These are phyloP conservation scores for Aramus guarauna DNA, from an alignment of 2,113 vertebrate species.

Conservation along the genomic window DNA sequence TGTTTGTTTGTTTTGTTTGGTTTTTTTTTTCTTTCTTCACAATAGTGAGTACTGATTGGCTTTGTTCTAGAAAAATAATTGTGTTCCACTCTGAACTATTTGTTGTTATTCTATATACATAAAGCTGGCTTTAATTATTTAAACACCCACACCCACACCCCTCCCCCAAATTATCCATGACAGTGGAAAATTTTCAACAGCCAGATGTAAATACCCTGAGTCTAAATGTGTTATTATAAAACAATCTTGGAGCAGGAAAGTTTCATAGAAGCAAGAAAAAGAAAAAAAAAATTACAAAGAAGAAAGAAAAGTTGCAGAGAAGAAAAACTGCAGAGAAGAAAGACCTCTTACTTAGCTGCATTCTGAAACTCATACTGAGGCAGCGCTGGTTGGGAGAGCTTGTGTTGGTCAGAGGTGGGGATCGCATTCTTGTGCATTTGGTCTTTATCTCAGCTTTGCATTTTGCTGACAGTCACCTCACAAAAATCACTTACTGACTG, in stretches of 20 bases:
- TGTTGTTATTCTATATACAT: not conserved
- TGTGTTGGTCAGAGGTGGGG: not conserved
- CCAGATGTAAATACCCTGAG: not conserved
- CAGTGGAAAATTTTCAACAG: not conserved
- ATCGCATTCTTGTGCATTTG: accelerated
- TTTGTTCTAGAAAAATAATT: not conserved
- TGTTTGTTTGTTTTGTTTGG: too few relatives aligned
- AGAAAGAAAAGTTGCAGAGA: not conserved
- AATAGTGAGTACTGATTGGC: not conserved
- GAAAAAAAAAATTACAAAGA: not conserved
- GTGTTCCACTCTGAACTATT: not conserved
- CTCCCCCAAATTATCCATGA: accelerated
- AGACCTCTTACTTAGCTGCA: not conserved
- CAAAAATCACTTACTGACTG: not conserved
- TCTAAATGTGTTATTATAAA: not conserved
- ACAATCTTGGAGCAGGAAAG: not conserved
- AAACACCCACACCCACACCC: not conserved
- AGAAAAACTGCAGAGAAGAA: not conserved
- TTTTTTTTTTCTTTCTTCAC: not conserved
- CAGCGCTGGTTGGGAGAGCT: not conserved
- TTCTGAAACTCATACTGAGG: not conserved
- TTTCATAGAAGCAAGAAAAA: not conserved
- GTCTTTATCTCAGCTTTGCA: not conserved
- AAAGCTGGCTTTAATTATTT: not conserved
- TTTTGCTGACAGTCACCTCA: not conserved